These are phyloP conservation scores for Phenganax marumi DNA, from an alignment of 92 coral and sea anemone species.

Conservation along the genomic window DNA sequence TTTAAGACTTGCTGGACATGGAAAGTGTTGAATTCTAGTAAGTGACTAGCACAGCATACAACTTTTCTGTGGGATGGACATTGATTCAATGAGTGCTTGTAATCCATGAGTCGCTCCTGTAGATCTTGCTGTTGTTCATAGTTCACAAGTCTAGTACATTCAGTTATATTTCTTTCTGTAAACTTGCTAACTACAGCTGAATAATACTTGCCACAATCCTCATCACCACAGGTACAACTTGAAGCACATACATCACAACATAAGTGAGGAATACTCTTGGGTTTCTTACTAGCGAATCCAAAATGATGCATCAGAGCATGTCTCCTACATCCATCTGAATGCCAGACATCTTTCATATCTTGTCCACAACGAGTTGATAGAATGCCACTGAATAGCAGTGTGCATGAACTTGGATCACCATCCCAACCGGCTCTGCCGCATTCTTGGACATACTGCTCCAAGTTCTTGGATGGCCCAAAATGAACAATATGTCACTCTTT, in stretches of 20 bases:
- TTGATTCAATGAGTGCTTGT: slow-evolving; percentile 21
- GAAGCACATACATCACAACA: slow-evolving; percentile 73
- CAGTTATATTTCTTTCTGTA: background rate
- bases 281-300: slow-evolving; percentile 43
- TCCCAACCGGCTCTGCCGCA: slow-evolving; percentile 62
- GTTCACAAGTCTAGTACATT: background rate
- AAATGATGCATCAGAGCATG: slow-evolving; percentile 45
- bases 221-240: slow-evolving; percentile 50
- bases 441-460: slow-evolving; percentile 61
- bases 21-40: slow-evolving; percentile 49
- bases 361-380: slow-evolving; percentile 55
- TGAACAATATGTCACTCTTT: slow-evolving; percentile 53
- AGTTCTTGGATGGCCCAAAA: slow-evolving; percentile 61
- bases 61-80: slow-evolving; percentile 21
- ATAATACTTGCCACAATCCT: slow-evolving; percentile 33
- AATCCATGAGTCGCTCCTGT: slow-evolving; percentile 24
- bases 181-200: background rate
- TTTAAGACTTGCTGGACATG: slow-evolving; percentile 52
- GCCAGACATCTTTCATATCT: slow-evolving; percentile 55
- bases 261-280: slow-evolving; percentile 45
- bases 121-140: slow-evolving; percentile 21
- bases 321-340: slow-evolving; percentile 48
- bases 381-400: slow-evolving; percentile 60
- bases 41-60: slow-evolving; percentile 37
- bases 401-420: slow-evolving; percentile 58